Percentiles rank a stretch among this genome's conserved stretches.
Conservation (phyloP, 2,113 vertebrate genomes). For the Urocynchramus pylzowi region DNA sequence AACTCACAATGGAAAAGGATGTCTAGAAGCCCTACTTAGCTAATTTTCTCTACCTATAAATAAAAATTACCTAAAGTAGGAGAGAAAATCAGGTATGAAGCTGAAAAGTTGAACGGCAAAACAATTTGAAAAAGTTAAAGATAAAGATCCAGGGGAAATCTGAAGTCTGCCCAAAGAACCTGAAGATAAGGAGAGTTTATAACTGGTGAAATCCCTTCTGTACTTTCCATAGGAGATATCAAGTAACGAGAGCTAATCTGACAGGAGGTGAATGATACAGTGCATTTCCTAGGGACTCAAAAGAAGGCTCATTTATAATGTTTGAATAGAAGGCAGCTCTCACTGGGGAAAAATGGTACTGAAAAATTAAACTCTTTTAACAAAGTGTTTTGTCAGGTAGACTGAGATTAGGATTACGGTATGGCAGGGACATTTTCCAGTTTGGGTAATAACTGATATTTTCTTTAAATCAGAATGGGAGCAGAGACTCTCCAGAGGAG, state of each 20-base stretch:
- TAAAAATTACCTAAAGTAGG: not conserved
- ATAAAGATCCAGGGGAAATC: slow-evolving; percentile 26
- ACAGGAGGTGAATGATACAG: slow-evolving; percentile 15
- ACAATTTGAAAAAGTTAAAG: not conserved
- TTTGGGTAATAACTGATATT: not conserved
- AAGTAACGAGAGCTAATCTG: not conserved
- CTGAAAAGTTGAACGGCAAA: not conserved
- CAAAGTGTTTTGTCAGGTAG: not conserved
- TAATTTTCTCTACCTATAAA: not conserved
- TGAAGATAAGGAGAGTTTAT: slow-evolving; percentile 33
- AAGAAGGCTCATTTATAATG: slow-evolving; percentile 11
- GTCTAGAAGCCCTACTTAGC: not conserved
- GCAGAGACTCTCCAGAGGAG: not conserved
- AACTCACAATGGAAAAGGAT: not conserved
- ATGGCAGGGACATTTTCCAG: not conserved
- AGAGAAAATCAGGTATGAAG: not conserved
- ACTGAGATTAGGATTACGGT: not conserved
- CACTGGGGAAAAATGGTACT: not conserved
- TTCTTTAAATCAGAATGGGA: not conserved
- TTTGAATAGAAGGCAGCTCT: not conserved
- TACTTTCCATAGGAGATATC: not conserved
- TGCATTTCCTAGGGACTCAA: not conserved
- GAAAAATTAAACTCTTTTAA: slow-evolving; percentile 16
- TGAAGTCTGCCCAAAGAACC: slow-evolving; percentile 1
- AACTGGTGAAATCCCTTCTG: slow-evolving; percentile 12